Conservation (phyloP, 1,140 invertebrate species). For the Globodera ellingtonae region DNA sequence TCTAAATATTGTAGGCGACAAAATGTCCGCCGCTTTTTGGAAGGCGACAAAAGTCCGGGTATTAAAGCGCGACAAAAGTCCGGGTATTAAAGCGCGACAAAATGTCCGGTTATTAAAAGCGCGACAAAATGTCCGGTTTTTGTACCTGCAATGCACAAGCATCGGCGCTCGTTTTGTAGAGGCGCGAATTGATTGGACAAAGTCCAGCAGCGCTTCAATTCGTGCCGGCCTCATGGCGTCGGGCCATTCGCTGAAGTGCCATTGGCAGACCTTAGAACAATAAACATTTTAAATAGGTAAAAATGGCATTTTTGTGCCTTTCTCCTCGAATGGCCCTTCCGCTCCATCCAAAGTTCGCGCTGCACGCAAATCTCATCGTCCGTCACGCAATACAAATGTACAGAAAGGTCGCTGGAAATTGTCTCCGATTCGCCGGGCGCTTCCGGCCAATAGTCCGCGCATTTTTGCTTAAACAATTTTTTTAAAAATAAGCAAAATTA, state of each 20-base stretch:
- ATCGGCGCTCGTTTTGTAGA: constrained; percentile 40
- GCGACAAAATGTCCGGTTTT: background rate
- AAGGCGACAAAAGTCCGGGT: background rate
- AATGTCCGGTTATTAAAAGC: constrained; percentile 4
- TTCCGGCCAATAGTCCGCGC: constrained; percentile 50
- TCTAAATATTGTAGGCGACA: no score
- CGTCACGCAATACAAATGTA: constrained; percentile 47
- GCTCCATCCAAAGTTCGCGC: constrained; percentile 48
- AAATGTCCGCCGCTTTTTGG: no score
- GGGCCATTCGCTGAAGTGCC: constrained; percentile 51
- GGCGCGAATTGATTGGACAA: constrained; percentile 42
- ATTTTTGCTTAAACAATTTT: constrained; percentile 46
- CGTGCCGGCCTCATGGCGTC: constrained; percentile 38
- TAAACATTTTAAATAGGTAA: constrained; percentile 1
- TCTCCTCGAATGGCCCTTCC: constrained; percentile 40
- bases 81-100: background rate
- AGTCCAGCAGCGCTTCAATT: constrained; percentile 42
- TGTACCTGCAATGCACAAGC: constrained; percentile 52
- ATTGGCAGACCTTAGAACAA: constrained; percentile 46
- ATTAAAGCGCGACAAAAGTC: background rate
- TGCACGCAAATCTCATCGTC: constrained; percentile 56
- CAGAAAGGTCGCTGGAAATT: constrained; percentile 34
- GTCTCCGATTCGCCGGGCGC: constrained; percentile 41
- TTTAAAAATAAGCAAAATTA: no score
- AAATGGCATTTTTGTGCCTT: constrained; percentile 29